Evolutionary conservation across 2,888 invertebrate genomes (phyloP).

Genomic region (Drosophila merina): DNA sequence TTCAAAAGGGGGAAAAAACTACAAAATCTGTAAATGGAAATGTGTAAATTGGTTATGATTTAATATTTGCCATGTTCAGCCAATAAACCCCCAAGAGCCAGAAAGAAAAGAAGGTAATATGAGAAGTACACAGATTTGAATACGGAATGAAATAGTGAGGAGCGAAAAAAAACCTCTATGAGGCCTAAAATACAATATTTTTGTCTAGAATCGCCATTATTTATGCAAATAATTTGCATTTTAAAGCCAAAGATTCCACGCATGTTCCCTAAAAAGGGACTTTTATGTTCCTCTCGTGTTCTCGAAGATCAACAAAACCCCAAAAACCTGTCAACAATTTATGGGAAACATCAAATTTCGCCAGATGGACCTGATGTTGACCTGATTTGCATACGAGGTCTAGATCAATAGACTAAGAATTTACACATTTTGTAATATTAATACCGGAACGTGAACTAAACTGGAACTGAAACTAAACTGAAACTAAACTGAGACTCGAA

Average conservation of each 20-base stretch:
- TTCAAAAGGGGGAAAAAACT: neutral
- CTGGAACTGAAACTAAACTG: neutral
- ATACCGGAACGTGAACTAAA: neutral
- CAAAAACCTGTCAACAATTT: conserved; percentile 16
- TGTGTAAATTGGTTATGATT: conserved; percentile 72
- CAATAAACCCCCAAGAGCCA: conserved; percentile 4
- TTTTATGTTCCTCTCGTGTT: conserved; percentile 31
- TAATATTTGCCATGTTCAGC: conserved; percentile 60
- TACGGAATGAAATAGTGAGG: neutral
- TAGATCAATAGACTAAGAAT: conserved; percentile 23
- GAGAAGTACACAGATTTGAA: neutral
- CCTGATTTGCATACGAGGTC: conserved; percentile 35
- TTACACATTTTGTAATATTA: conserved; percentile 39
- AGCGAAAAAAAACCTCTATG: too few relatives aligned
- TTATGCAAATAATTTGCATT: conserved; percentile 16
- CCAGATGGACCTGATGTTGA: conserved; percentile 23
- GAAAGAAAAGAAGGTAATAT: too few relatives aligned
- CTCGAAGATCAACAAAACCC: conserved; percentile 7
- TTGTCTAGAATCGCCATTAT: neutral
- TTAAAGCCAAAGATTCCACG: conserved; percentile 19
- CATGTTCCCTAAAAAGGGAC: conserved; percentile 6
- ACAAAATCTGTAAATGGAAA: conserved; percentile 45
- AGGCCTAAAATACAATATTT: too few relatives aligned
- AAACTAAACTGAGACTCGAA: too few relatives aligned
- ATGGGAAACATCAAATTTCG: conserved; percentile 18